Base-by-base conservation (phyloP, 2,797 vertebrate species). In the Acanthurus leucopareius region DNA sequence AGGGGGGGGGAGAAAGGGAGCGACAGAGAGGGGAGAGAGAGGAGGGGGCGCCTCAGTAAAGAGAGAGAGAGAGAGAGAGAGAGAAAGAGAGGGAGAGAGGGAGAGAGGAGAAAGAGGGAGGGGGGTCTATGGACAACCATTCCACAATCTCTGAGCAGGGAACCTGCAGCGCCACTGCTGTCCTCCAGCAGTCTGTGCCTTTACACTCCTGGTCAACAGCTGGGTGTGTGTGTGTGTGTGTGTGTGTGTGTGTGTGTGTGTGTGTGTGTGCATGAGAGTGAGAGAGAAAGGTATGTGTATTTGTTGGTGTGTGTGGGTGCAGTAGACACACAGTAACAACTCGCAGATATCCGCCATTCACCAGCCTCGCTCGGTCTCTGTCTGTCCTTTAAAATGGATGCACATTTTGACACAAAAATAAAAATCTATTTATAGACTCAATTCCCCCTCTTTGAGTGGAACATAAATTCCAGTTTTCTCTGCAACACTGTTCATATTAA, bases 331-430 rank as follows among this genome's bases (percentile, higher is more conserved):
- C 84, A 87, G 80, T 79, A 84, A 87, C 84, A 88, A 75, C 89
- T 84, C 64, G 19, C 80, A 89, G 87, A 91, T 91, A 90, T 87
- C 91, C 85, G 71, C 89, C 86, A 89, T 91, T 91, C 89, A 92
- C 86, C 69, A 82, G 90, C 86, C 78, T 90, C 61, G 22, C 84
- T 88, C 84, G 76, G 66, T 80, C 75, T 88, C 85, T 77, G 77
- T 87, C 89, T 79, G 85, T 87, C 84, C 88, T 89, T 91, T 92
- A 91, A 94, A 91, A 93, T 91, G 90, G 92, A 92, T 82, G 85
- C 83, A 83, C 86, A 88, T 87, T 92, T 91, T 88, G 88, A 90
- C 80, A 89, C 90, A 90, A 92, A 91, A 93, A 94, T 91, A 92
- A 87, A 90, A 83, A 70, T 85, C 87, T 91, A 91, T 89, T 94